Base-by-base conservation (phyloP, 2,113 vertebrate genomes). In the Bubo bubo region DNA sequence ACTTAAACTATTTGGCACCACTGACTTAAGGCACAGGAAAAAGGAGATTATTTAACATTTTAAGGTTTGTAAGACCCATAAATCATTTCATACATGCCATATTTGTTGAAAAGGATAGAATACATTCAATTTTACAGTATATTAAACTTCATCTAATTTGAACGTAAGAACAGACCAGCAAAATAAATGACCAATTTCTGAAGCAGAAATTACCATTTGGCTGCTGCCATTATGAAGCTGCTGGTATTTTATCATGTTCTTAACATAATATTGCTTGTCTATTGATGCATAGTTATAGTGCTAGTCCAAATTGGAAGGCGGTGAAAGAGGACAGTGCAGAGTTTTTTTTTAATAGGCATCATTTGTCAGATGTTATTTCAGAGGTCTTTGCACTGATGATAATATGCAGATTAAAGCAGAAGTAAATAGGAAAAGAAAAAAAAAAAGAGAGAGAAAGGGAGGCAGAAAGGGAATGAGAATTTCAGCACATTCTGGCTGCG, bases 111-210 rank as follows among this genome's bases (percentile, higher is more conserved):
- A 98, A 98, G 98, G 97, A 98, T 98, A 98, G 98, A 98, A 98
- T 98, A 97, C 97, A 98, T 98, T 98, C 98, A 98, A 98, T 98
- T 98, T 98, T 98, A 98, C 98, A 98, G 98, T 98, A 98, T 98
- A 98, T 98, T 98, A 99, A 98, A 97, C 98, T 98, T 98, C 98
- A 98, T 98, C 98, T 98, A 98, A 98, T 98, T 98, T 98, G 98
- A 98, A 98, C 97, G 93, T 98, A 98, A 98, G 98, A 98, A 98
- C 96, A 98, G 98, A 98, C 98, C 97, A 98, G 98, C 98, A 98
- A 98, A 98, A 98, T 98, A 98, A 98, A 98, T 98, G 98, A 98
- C 98, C 98, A 98, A 98, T 99, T 99, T 98, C 98, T 98, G 97
- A 98, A 98, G 98, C 97, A 97, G 98, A 98, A 99, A 98, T 98